Percentiles rank a stretch among this genome's conserved stretches.
phyloP scores from a whole-genome alignment of 2,888 invertebrate genomes.

The Atrina japonica region DNA sequence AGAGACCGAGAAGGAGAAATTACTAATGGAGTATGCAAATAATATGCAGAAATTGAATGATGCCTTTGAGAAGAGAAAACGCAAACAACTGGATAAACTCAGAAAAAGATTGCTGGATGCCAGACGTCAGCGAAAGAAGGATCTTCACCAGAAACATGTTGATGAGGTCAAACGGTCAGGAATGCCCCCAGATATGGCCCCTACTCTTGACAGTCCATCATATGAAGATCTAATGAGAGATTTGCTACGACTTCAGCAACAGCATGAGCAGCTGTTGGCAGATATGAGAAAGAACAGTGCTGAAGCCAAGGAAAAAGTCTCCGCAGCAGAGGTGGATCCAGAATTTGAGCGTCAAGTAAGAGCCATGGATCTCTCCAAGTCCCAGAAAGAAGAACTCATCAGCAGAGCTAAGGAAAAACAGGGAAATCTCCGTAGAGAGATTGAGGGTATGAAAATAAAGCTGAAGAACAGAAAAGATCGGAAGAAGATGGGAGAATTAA shows the following conservation, averaged over 20 bases:
- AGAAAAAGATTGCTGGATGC: constrained; percentile 69
- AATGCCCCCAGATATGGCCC: constrained; percentile 71
- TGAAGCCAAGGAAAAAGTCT: constrained; percentile 46
- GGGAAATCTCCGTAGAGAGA: constrained; percentile 52
- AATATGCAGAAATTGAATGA: constrained; percentile 72
- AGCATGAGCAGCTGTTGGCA: constrained; percentile 71
- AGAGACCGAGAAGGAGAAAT: constrained; percentile 71
- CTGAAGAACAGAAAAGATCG: constrained; percentile 56
- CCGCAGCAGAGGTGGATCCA: constrained; percentile 52
- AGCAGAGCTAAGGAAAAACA: constrained; percentile 51
- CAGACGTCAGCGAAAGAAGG: constrained; percentile 73
- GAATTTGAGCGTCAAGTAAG: constrained; percentile 62
- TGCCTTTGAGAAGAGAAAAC: constrained; percentile 76
- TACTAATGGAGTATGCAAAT: constrained; percentile 72
- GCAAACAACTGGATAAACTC: constrained; percentile 67
- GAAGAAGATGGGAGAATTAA: constrained; percentile 48
- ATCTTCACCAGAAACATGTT: constrained; percentile 71
- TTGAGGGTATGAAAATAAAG: constrained; percentile 58
- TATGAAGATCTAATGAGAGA: constrained; percentile 72
- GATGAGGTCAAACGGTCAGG: constrained; percentile 72
- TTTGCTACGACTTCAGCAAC: constrained; percentile 63
- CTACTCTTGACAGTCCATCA: constrained; percentile 63
- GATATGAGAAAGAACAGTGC: constrained; percentile 64
- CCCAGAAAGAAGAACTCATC: constrained; percentile 59
- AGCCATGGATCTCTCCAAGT: constrained; percentile 54